A percentile compares a stretch with the other conserved stretches of the same genome.
phyloP scores from a whole-genome alignment of 2,797 vertebrate species.

The Eulemur rubriventer region DNA sequence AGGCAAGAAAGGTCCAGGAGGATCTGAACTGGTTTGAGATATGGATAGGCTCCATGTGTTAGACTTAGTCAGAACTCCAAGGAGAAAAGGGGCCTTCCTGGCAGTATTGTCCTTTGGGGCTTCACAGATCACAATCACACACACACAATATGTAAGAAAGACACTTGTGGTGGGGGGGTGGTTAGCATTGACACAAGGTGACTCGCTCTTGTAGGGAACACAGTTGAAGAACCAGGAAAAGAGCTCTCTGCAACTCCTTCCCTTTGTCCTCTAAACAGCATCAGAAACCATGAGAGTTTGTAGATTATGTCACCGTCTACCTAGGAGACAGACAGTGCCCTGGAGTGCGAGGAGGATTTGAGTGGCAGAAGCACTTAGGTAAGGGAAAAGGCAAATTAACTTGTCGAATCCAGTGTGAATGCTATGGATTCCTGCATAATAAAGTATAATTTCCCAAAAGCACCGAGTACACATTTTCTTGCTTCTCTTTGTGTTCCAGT shows the following conservation, averaged over 20 bases:
- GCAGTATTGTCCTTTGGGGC: not conserved
- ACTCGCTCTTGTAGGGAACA: not conserved
- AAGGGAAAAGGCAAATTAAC: constrained; percentile 40
- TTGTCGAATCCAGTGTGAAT: not conserved
- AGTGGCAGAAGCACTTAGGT: not conserved
- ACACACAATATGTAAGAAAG: not conserved
- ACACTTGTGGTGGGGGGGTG: not conserved
- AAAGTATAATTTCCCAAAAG: not conserved
- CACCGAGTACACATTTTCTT: not conserved
- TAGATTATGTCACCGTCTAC: not conserved
- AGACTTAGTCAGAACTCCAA: not conserved
- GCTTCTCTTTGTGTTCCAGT: not conserved
- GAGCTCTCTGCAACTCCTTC: not conserved
- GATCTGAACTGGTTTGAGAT: not conserved
- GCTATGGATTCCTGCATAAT: not conserved
- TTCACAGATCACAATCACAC: not conserved
- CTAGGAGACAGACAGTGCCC: not conserved
- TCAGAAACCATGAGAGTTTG: not conserved
- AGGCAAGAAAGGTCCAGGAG: not conserved
- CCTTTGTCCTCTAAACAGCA: not conserved
- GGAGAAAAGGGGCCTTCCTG: not conserved
- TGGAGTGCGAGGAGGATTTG: not conserved
- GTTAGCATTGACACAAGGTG: not conserved
- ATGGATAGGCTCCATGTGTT: not conserved
- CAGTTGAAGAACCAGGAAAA: not conserved